phyloP scores from a whole-genome alignment of 2,888 invertebrate genomes.

The Sipha maydis region DNA sequence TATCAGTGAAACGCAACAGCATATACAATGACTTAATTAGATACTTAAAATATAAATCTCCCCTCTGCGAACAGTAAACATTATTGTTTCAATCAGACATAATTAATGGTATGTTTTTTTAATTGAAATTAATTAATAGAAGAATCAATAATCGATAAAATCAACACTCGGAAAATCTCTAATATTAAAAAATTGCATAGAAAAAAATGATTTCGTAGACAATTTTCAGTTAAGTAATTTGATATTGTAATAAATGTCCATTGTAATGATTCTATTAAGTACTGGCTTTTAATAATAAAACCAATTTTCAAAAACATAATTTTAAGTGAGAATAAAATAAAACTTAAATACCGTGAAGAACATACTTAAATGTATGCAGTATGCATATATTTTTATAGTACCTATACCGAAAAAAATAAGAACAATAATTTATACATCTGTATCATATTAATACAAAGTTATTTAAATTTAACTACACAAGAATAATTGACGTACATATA shows the following conservation, averaged over 20 bases:
- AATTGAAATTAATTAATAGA: constrained; percentile 47
- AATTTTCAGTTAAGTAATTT: background rate
- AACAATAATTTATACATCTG: no score
- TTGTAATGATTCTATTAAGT: no score
- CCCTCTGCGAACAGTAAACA: constrained; percentile 38
- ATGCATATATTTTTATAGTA: no score
- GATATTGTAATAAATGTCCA: no score
- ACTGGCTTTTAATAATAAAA: background rate
- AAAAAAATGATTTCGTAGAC: background rate
- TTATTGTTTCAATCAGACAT: constrained; percentile 43
- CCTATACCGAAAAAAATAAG: no score
- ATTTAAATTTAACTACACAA: no score
- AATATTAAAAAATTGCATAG: background rate
- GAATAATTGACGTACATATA: no score
- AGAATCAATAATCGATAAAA: constrained; percentile 19
- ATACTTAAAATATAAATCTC: constrained; percentile 28
- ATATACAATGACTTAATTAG: constrained; percentile 12
- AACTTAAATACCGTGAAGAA: background rate
- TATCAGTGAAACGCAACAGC: constrained; percentile 13
- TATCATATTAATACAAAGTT: no score
- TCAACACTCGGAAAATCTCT: background rate
- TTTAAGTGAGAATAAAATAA: background rate
- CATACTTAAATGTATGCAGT: background rate
- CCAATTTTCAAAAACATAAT: background rate
- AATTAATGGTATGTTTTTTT: constrained; percentile 42